These are phyloP conservation scores for Tolmerus cingulatus DNA, from an alignment of 2,888 invertebrate genomes.

Conservation along the genomic window DNA sequence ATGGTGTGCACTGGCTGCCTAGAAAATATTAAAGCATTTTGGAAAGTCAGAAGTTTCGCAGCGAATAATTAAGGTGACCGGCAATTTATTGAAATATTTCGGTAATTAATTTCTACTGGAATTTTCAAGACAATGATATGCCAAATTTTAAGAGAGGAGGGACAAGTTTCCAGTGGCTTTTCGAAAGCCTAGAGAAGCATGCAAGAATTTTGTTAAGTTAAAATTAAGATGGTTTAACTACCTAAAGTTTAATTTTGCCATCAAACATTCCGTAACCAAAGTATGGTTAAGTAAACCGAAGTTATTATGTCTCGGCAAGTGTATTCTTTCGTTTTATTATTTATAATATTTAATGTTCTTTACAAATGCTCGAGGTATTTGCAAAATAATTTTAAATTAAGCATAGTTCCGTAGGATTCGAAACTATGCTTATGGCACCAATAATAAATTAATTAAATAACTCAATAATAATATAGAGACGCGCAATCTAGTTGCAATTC, in stretches of 20 bases:
- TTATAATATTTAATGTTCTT: background rate
- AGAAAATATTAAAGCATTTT: background rate
- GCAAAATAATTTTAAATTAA: no score
- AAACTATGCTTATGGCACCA: background rate
- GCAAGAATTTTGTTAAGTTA: background rate
- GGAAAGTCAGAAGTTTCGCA: background rate
- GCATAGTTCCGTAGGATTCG: no score
- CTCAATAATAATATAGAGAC: background rate
- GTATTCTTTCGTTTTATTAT: background rate
- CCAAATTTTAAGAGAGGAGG: background rate
- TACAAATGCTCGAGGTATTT: background rate
- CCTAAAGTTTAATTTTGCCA: background rate
- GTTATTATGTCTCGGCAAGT: background rate
- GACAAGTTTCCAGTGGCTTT: background rate
- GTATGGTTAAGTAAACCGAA: background rate
- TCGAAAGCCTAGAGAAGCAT: background rate
- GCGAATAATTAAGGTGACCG: background rate
- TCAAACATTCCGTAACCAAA: background rate
- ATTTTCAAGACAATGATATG: background rate
- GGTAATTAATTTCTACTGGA: background rate
- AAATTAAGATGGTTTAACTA: background rate
- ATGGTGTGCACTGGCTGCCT: background rate
- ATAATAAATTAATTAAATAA: background rate
- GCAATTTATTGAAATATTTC: background rate
- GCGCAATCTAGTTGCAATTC: background rate